Base-by-base conservation (phyloP, 2,797 vertebrate genomes). In the Myioborus melanocephalus region DNA sequence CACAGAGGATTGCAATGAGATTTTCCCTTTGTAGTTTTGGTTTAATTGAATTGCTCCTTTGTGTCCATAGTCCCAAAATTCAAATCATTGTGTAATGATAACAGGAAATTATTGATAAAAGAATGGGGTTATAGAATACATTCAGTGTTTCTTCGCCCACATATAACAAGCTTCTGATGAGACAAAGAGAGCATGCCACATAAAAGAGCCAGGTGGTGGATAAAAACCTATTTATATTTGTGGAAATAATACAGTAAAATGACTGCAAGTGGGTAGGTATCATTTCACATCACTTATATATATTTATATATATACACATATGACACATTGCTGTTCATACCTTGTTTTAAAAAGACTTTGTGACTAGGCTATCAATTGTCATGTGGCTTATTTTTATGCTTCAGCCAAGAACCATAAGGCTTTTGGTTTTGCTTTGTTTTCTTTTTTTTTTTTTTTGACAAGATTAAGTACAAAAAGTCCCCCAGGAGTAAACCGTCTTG, bases 81-180 rank as follows among this genome's bases (percentile, higher is more conserved):
- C 80, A 97, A 90, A 97, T 97, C 9, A 93, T 78, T 95, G 60
- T 91, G 43, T 93, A 95, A 90, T 80, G 89, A 89, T 95, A 96
- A 91, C 68, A 92, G 77, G 72, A 95, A 95, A 92, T 96, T 91
- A 94, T 93, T 95, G 88, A 79, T 93, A 89, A 83, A 94, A 87
- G 69, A 95, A 84, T 55, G 15, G 47, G 21, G 46, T 79, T 92
- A 57, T 78, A 73, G 60, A 91, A 87, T 86, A 86, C 65, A 83
- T 63, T 91, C 91, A 82, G 26, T 32, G 39, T 96, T 94, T 95
- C 44, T 91, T 95, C 94, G 87, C 69, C 59, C 73, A 91, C 47
- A 21, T 37, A 30, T 76, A 86, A 71, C 49, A 66, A 72, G 85
- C 78, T 82, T 84, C 82, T 71, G 73, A 92, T 69, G 60, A 92